phyloP scores from a whole-genome alignment of 1,140 invertebrate genomes.

The Carposina sasakii region DNA sequence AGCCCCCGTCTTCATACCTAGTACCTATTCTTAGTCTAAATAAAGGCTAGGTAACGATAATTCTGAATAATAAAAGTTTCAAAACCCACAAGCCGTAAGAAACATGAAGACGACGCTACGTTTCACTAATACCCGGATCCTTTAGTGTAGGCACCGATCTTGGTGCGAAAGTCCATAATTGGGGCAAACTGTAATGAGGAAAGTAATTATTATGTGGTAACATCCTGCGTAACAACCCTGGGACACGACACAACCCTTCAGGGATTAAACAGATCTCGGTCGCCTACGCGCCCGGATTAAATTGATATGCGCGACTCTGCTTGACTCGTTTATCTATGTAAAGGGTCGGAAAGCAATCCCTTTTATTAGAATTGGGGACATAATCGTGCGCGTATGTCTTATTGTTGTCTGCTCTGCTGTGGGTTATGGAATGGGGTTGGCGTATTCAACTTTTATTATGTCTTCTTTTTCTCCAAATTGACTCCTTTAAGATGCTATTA shows the following conservation, averaged over 20 bases:
- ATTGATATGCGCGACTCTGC: constrained; percentile 60
- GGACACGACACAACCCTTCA: constrained; percentile 43
- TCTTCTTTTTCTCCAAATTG: constrained; percentile 32
- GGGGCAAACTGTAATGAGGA: constrained; percentile 44
- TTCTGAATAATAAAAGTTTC: too few species aligned
- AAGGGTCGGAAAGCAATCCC: constrained; percentile 57
- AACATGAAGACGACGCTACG: too few species aligned
- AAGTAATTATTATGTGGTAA: constrained; percentile 63
- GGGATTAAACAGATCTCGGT: constrained; percentile 57
- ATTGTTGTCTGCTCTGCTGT: constrained; percentile 47
- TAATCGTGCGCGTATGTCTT: constrained; percentile 53
- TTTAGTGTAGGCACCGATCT: too few species aligned
- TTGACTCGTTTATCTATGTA: constrained; percentile 57
- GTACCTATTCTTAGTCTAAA: too few species aligned
- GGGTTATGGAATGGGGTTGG: constrained; percentile 30
- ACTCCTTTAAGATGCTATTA: constrained; percentile 34
- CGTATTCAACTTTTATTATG: constrained; percentile 50
- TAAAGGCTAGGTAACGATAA: too few species aligned
- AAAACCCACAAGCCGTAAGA: too few species aligned
- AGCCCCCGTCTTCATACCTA: too few species aligned
- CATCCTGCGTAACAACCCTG: constrained; percentile 44
- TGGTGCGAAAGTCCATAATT: constrained; percentile 31
- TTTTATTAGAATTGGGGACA: constrained; percentile 54
- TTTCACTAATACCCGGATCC: too few species aligned
- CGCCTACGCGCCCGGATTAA: constrained; percentile 54